Base-by-base conservation (phyloP, 2,888 invertebrate genomes). In the Nasonia oneida region DNA sequence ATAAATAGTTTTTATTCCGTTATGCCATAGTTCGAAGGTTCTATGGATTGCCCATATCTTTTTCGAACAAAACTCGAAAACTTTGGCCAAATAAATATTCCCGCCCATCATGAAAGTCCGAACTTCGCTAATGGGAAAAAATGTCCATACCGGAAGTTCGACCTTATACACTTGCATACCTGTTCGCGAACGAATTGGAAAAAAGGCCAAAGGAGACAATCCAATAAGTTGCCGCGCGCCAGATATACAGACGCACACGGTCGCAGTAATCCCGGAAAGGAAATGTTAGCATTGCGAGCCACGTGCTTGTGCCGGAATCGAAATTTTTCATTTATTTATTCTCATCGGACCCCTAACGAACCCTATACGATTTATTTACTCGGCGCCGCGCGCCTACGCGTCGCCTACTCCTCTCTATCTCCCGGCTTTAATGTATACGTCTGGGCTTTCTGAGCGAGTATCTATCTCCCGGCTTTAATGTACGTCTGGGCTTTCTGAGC, bases 241-340 rank as follows among this genome's bases (percentile, higher is more conserved):
- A 73, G 39, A 39, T 29, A 37, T 3, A 33, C 8, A 50, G 3
- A 37, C 50, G 14, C n/a, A 33, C 18, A 37, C 33, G 6, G 29
- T 70, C 14, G 37, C 18, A 15, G 37, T 57, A 37, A 53, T 53
- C 53, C 18, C 18, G n/a, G 18, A 53, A 57, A 53, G 53, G 37
- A 33, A 57, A 76, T 76, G 18, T 57, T 57, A 37, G 57, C 57
- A 10, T 37, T 8, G 50, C 33, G 37, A 70, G 29, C 1, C n/a
- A 73, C 42, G 57, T 81, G 57, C 42, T 73, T 14, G 53, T 23
- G 67, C 50, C 15, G 39, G 73, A 73, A 81, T 57, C 23, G 81
- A 73, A 81, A 61, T 61, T 73, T 73, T 73, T 73, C 61, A 81
- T 81, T 81, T 81, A 81, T 81, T 81, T 81, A 81, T 81, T 81